These are phyloP conservation scores for Arctocebus calabarensis DNA, from an alignment of 2,797 vertebrate species.

Conservation along the genomic window DNA sequence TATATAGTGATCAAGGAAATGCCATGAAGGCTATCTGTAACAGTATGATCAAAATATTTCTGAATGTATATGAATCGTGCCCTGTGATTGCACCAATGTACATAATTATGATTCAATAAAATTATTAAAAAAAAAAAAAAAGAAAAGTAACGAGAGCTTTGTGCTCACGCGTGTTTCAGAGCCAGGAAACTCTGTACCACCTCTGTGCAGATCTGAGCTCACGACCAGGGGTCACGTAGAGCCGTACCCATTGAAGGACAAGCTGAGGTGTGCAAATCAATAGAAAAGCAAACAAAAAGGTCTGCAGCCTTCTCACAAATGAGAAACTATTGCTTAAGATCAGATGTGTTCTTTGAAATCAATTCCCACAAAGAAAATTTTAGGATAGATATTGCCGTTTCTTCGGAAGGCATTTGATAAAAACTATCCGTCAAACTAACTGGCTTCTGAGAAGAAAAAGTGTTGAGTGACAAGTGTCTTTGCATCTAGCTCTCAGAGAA, in stretches of 20 bases:
- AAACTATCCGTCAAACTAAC: constrained; percentile 22
- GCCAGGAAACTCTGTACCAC: not conserved
- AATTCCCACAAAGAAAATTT: not conserved
- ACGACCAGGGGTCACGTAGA: not conserved
- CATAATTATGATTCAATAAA: no score
- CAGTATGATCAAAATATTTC: no score
- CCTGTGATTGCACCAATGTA: no score
- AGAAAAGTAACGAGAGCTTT: constrained; percentile 3
- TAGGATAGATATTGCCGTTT: not conserved
- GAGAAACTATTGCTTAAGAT: not conserved
- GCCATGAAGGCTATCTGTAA: no score
- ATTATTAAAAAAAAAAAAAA: no score
- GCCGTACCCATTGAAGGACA: not conserved
- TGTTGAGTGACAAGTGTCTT: constrained; percentile 26
- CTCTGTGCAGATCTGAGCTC: not conserved
- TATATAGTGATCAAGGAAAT: no score
- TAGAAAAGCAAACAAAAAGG: not conserved
- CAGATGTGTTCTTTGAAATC: not conserved
- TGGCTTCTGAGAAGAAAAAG: constrained; percentile 42
- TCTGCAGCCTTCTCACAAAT: not conserved
- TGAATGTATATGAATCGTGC: no score
- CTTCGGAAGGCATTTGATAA: constrained; percentile 38
- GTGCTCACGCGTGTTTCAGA: not conserved
- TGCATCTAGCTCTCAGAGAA: not conserved
- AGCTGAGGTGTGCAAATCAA: not conserved